phyloP scores from a whole-genome alignment of 2,797 vertebrate genomes.

The Uromys caudimaculatus region DNA sequence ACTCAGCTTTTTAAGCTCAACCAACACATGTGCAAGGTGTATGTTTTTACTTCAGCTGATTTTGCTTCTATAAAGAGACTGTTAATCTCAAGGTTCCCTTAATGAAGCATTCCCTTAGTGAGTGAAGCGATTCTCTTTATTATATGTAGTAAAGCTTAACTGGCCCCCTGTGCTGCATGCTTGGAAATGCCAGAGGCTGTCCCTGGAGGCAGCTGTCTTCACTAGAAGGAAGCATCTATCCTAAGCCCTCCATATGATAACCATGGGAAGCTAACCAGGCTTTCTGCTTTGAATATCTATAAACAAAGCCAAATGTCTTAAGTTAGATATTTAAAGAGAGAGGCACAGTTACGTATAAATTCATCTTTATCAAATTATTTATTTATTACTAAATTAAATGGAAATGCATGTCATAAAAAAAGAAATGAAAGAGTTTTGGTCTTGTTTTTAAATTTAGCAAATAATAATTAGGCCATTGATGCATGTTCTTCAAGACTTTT shows the following conservation, averaged over 20 bases:
- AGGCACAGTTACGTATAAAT: not conserved
- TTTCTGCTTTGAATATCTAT: constrained; percentile 22
- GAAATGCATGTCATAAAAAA: not conserved
- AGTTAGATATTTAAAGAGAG: not conserved
- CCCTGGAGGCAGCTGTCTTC: not conserved
- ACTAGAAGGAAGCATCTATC: not conserved
- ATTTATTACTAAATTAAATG: not conserved
- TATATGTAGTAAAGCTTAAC: not conserved
- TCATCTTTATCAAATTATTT: not conserved
- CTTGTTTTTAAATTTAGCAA: constrained; percentile 15
- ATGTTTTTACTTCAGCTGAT: not conserved
- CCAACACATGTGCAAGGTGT: not conserved
- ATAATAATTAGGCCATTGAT: not conserved
- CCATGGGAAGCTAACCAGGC: not conserved
- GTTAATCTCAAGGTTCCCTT: not conserved
- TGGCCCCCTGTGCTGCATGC: not conserved
- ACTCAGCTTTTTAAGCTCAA: not conserved
- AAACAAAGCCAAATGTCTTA: not conserved
- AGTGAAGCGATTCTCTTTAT: not conserved
- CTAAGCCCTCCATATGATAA: not conserved
- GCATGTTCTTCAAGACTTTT: not conserved
- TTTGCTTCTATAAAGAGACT: not conserved
- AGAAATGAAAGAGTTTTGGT: not conserved
- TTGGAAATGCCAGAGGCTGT: not conserved
- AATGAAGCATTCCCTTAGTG: not conserved